Base-by-base conservation (phyloP, 2,888 invertebrate species). In the Pachymerium ferrugineum region DNA sequence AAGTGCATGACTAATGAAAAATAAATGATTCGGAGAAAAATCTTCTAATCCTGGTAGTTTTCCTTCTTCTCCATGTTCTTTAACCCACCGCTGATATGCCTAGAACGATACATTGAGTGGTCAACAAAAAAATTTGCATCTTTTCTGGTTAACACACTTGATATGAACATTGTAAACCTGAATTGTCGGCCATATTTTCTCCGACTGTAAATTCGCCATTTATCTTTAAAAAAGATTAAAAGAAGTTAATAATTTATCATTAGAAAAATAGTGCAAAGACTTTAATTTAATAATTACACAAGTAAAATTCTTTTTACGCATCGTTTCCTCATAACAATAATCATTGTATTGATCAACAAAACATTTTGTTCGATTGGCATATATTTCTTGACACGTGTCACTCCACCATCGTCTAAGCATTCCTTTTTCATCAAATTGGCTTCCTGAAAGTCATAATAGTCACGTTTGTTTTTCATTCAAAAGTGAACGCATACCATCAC, bases 31-130 rank as follows among this genome's bases (percentile, higher is more conserved):
- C 70, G 83, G 82, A 10, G 80, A 80, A 67, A 76, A 79, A 68
- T 78, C 73, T 19, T 77, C 76, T 0, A 93, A 83, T 0, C 91
- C 93, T 0, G 93, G 93, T 33, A 93, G 84, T 70, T 85, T 84
- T 0, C 84, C 82, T 79, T 93, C 92, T 0, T 84, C 83, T n/a
- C 79, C 79, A 38, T 78, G 74, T 29, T 75, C 75, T 22, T 0
- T 54, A 19, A 77, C 77, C 68, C 74, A 79, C 4, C 75, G 73
- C 28, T 78, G 76, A 72, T 79, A 79, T 6, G 79, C 79, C 71
- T 75, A 38, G 16, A 38, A n/a, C n/a, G n/a, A n/a, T n/a, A n/a
- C n/a, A n/a, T 38, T 38, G 14, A 16, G 14, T 38, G 14, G 12
- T 38, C n/a, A n/a, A 70, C 12, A 0, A 70, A 1, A 14, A 10